Percentiles rank a stretch among this genome's conserved stretches.
Conservation (phyloP, 2,888 invertebrate species). For the Frankliniella fusca region DNA sequence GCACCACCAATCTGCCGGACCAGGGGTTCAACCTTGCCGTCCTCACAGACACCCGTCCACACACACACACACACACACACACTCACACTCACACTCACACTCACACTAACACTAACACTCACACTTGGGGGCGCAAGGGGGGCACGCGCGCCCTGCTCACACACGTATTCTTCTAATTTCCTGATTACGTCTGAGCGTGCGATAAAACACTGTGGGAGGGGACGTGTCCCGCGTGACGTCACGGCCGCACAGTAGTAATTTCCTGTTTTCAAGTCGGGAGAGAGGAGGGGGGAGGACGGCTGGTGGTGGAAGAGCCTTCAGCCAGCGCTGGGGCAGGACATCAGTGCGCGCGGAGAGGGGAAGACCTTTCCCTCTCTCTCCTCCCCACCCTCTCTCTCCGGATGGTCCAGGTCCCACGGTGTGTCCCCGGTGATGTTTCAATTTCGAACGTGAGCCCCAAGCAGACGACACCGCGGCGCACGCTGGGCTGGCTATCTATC, state of each 20-base stretch:
- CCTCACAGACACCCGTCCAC: too few species aligned
- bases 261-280: slow-evolving; percentile 10
- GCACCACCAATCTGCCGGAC: too few species aligned
- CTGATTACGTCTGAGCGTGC: too few species aligned
- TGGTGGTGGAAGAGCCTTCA: neutral
- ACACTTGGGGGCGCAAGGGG: neutral
- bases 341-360: neutral
- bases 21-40: too few species aligned
- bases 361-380: neutral
- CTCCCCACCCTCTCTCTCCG: neutral
- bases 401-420: neutral
- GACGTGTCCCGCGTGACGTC: neutral
- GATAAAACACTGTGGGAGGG: too few species aligned
- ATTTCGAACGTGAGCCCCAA: slow-evolving; percentile 22
- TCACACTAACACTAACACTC: neutral
- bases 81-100: neutral
- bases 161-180: neutral
- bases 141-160: neutral
- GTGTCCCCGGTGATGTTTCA: slow-evolving; percentile 22
- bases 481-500: neutral
- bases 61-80: neutral
- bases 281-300: neutral
- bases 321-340: neutral
- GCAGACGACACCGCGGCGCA: neutral
- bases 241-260: slow-evolving; percentile 14